Evolutionary conservation across 2,888 invertebrate genomes (phyloP).

Genomic region (Sphecodes monilicornis): DNA sequence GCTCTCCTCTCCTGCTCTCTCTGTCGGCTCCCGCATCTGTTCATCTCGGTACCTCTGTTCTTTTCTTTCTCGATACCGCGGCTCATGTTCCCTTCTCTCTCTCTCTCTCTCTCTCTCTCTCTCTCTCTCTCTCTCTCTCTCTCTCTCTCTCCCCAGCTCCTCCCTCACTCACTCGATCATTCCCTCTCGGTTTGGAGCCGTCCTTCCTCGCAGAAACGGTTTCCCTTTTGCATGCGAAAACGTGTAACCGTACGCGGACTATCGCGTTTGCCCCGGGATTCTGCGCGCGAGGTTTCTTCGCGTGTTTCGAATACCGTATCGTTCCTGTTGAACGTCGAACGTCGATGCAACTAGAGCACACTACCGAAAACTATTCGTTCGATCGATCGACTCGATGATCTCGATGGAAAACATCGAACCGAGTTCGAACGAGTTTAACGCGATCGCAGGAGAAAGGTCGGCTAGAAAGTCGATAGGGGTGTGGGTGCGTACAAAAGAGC

Average conservation of each 20-base stretch:
- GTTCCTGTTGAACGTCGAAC: background rate
- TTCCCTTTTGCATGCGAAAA: constrained; percentile 31
- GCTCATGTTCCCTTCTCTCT: constrained; percentile 6
- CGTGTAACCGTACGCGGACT: constrained; percentile 1
- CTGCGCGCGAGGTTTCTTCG: background rate
- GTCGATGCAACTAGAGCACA: background rate
- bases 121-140: background rate
- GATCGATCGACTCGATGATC: background rate
- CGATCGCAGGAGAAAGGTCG: constrained; percentile 2
- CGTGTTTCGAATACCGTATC: background rate
- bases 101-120: background rate
- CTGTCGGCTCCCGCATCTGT: background rate
- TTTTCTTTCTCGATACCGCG: constrained; percentile 2
- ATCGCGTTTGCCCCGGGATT: background rate
- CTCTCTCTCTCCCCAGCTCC: background rate
- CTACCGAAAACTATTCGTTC: background rate
- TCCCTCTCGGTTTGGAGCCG: too few relatives aligned
- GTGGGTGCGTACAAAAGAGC: background rate
- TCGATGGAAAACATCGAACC: background rate
- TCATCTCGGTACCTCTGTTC: background rate
- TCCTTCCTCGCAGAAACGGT: constrained; percentile 11
- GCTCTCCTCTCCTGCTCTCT: constrained; percentile 20
- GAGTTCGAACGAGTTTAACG: background rate
- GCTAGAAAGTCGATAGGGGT: constrained; percentile 30
- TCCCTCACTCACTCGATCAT: too few relatives aligned